Base-by-base conservation (phyloP, 2,888 invertebrate species). In the Andrena fulva region DNA sequence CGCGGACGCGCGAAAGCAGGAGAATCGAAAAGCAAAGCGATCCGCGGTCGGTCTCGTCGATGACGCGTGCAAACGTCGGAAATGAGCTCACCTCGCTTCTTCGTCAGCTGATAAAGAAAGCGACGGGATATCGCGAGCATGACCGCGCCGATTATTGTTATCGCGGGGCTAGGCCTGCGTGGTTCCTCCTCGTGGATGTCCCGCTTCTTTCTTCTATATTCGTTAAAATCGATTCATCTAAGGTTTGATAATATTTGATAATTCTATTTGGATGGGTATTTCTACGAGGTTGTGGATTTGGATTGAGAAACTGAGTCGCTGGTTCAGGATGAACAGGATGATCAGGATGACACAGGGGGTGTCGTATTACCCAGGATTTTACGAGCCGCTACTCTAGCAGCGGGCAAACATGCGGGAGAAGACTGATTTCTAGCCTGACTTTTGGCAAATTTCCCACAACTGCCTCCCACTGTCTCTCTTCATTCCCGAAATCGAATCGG, bases 401-500 rank as follows among this genome's bases (percentile, higher is more conserved):
- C 68, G 78, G 75, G 66, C 89, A 82, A 80, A 87, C 87, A 87
- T 79, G 85, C 83, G 73, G 76, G 79, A 80, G 82, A 82, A 84
- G 85, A 84, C 81, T 71, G 85, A 86, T 87, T 87, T 87, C 87
- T 85, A 78, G 54, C 67, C 66, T 12, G 80, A 84, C 78, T 89
- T 89, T 85, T 89, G 89, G 89, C 89, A 89, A 77, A 79, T 85
- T 89, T 89, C 89, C 89, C 90, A 73, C 79, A 56, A 74, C 81
- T 59, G 79, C 79, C 88, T 83, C 82, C 84, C 67, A 74, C 82
- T 80, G 84, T 80, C 70, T 82, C 82, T 75, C 82, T 78, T 82
- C 89, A 87, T 85, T 87, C 87, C 87, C 87, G 85, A 88, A 89
- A 89, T 89, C 86, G 89, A 87, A 88, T 89, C 87, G 87, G 81